Base-by-base conservation (phyloP, 2,888 invertebrate species). In the Pristionchus arcanus region DNA sequence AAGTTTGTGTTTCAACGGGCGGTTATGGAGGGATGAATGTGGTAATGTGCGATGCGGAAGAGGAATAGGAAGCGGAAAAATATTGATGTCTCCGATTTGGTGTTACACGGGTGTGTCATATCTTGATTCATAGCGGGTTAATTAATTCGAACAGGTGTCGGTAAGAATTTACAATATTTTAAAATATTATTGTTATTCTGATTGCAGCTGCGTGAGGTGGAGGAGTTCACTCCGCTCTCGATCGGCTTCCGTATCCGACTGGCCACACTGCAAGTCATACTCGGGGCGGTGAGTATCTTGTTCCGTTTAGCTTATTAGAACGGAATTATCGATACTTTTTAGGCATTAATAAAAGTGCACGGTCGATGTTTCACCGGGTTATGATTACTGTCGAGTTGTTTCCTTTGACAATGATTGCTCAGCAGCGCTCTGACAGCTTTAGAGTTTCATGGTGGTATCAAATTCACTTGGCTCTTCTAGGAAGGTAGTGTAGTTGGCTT, bases 171-270 rank as follows among this genome's bases (percentile, higher is more conserved):
- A 25, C 3, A 15, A 81, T 25, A 13, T 42, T 34, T 31, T 63
- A 19, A n/a, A n/a, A 31, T 13, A 7, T 19, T 59, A 9, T 4
- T 4, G 28, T 68, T n/a, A 28, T 5, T 68, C 9, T n/a, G n/a
- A 49, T 49, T 81, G n/a, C 87, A 88, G 87, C 28, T 88, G 34
- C 87, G 87, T 21, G 87, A 88, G n/a, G 87, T 88, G 74, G 87
- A 88, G 74, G 87, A 88, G 74, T 88, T 88, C 87, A 88, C 87
- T 0, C 87, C 87, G 31, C 74, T 88, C 28, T 88, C 87, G 53
- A 63, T 74, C 55, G 87, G 87, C 21, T 88, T 88, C 37, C 87
- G 87, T 21, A 59, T 88, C 5, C 71, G 87, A 19, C 31, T 88
- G 31, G 87, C 74, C 3, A 37, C 74, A 5, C 87, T 88, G 74